phyloP scores from a whole-genome alignment of 1,140 invertebrate species.

The Macrocentrus cingulum region DNA sequence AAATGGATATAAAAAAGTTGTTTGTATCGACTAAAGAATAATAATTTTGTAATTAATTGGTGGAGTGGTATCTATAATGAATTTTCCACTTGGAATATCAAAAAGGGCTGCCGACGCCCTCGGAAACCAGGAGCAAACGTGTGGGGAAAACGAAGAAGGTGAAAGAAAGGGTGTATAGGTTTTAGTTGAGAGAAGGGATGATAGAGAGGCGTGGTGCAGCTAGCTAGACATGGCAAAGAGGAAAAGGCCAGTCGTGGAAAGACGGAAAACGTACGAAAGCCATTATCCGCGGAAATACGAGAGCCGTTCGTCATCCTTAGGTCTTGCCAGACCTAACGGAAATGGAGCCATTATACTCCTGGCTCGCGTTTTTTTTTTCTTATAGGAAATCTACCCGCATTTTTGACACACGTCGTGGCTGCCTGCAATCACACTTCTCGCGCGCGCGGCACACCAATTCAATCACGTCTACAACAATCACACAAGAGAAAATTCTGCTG shows the following conservation, averaged over 20 bases:
- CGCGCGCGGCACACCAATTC: too few relatives aligned
- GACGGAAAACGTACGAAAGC: conserved; percentile 23
- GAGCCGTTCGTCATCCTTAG: conserved; percentile 24
- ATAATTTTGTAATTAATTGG: too few relatives aligned
- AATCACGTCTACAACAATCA: too few relatives aligned
- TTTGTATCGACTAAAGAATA: too few relatives aligned
- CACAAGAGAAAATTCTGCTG: too few relatives aligned
- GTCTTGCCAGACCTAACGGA: conserved; percentile 9
- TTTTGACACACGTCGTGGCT: background rate
- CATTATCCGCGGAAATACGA: conserved; percentile 26
- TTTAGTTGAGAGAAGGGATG: too few relatives aligned
- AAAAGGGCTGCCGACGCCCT: too few relatives aligned
- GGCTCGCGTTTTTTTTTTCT: conserved; percentile 12
- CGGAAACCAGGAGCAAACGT: too few relatives aligned
- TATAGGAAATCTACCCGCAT: background rate
- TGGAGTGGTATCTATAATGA: too few relatives aligned
- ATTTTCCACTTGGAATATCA: too few relatives aligned
- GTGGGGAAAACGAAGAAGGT: background rate
- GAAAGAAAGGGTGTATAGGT: conserved; percentile 5
- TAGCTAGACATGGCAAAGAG: conserved; percentile 2
- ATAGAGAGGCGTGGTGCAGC: conserved; percentile 15
- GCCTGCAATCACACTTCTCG: too few relatives aligned
- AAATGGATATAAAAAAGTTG: too few relatives aligned
- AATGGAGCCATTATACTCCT: conserved; percentile 20
- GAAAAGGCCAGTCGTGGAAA: background rate